Percentiles rank a stretch among this genome's conserved stretches.
These are phyloP conservation scores for Pseudanteris insignis DNA, from an alignment of 2,888 invertebrate genomes.

Conservation along the genomic window DNA sequence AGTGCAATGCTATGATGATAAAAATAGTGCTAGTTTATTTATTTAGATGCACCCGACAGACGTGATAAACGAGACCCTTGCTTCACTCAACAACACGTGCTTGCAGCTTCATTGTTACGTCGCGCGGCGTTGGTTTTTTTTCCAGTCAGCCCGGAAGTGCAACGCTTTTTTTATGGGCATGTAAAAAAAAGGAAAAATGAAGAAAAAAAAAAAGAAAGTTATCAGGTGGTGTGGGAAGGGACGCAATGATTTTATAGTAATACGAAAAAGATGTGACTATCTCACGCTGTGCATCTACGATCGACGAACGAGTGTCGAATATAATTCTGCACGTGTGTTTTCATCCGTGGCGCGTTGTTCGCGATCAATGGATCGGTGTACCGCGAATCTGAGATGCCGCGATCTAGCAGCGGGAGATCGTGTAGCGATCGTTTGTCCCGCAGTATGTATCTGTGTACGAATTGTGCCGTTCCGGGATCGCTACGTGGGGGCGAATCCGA, in stretches of 20 bases:
- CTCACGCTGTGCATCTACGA: constrained; percentile 31
- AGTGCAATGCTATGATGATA: no score
- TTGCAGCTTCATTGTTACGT: neutral
- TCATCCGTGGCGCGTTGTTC: constrained; percentile 56
- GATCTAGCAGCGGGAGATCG: constrained; percentile 63
- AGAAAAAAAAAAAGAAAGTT: constrained; percentile 39
- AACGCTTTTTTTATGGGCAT: constrained; percentile 14
- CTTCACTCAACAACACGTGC: neutral
- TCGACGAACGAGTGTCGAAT: constrained; percentile 41
- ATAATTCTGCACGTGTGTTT: constrained; percentile 49
- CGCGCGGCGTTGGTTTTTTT: neutral
- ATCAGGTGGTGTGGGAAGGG: constrained; percentile 29
- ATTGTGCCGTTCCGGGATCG: constrained; percentile 51
- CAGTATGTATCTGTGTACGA: constrained; percentile 57
- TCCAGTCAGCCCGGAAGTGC: neutral
- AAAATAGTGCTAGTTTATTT: constrained; percentile 7
- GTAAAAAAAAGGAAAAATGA: no score
- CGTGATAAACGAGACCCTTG: constrained; percentile 19
- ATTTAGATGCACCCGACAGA: constrained; percentile 5
- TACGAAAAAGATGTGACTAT: constrained; percentile 34
- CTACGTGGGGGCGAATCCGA: constrained; percentile 46
- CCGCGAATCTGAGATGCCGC: constrained; percentile 57
- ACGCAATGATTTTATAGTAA: constrained; percentile 26
- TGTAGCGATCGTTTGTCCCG: constrained; percentile 62
- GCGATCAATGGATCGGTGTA: constrained; percentile 62